Percentiles rank a stretch among this genome's conserved stretches.
Evolutionary conservation across 2,888 invertebrate genomes (phyloP).

Genomic region (Hybos culiciformis): DNA sequence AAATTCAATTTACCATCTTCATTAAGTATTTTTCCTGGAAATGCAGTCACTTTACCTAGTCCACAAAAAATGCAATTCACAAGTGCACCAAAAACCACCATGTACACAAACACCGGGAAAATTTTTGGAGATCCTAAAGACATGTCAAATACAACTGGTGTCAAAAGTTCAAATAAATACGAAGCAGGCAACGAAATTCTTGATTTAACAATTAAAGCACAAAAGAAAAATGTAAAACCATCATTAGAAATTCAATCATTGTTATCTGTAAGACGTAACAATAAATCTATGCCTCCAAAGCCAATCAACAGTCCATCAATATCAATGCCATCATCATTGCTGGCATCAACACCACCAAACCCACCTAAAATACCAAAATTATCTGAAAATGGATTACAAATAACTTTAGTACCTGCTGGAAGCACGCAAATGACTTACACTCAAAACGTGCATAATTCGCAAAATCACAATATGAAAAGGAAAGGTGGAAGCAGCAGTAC

Average conservation of each 20-base stretch:
- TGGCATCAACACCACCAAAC: background rate
- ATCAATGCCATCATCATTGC: background rate
- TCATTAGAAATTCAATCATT: constrained; percentile 11
- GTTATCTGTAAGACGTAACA: no score
- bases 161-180: background rate
- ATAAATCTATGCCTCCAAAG: no score
- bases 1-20: constrained; percentile 10
- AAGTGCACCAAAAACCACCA: constrained; percentile 12
- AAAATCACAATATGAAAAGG: constrained; percentile 15
- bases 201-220: constrained; percentile 12
- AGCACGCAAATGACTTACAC: constrained; percentile 10
- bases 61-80: constrained; percentile 9
- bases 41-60: constrained; percentile 1
- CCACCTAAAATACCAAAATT: constrained; percentile 9
- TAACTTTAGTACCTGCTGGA: constrained; percentile 15
- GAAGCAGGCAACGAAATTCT: constrained; percentile 6
- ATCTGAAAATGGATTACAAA: constrained; percentile 13
- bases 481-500: no score
- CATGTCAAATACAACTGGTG: constrained; percentile 1
- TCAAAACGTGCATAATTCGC: constrained; percentile 15
- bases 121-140: constrained; percentile 18
- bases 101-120: constrained; percentile 14
- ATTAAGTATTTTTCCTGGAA: constrained; percentile 8
- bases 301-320: no score
- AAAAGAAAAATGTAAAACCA: constrained; percentile 8